A percentile compares a stretch with the other conserved stretches of the same genome.
Conservation (phyloP, 2,888 invertebrate genomes). For the Eustalomyia histrio region DNA sequence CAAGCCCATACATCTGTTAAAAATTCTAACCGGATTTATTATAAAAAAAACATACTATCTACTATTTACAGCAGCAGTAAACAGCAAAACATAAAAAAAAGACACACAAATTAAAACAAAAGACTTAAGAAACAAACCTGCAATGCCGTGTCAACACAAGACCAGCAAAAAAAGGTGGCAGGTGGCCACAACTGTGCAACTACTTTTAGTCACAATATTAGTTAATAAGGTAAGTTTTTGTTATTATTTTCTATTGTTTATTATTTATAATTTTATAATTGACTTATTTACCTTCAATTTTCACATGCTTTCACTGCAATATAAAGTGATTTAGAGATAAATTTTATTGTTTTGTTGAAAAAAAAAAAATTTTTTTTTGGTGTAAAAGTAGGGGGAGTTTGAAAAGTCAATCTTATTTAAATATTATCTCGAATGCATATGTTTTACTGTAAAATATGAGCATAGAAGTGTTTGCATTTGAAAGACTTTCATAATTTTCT, state of each 20-base stretch:
- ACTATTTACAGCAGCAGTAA: slow-evolving; percentile 30
- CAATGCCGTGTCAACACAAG: slow-evolving; percentile 52
- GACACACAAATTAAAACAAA: slow-evolving; percentile 46
- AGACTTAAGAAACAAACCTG: slow-evolving; percentile 63
- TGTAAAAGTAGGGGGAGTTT: not conserved
- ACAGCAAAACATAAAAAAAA: slow-evolving; percentile 13
- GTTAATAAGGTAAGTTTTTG: slow-evolving; percentile 72
- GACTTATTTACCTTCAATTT: slow-evolving; percentile 11
- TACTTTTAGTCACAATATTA: slow-evolving; percentile 69
- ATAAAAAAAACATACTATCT: slow-evolving; percentile 21
- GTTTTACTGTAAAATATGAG: too few relatives aligned
- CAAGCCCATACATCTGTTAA: slow-evolving; percentile 37
- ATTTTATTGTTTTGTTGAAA: not conserved
- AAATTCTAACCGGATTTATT: slow-evolving; percentile 53
- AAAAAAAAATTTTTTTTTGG: slow-evolving; percentile 5
- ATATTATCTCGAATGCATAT: too few relatives aligned
- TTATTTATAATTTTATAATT: slow-evolving; percentile 32
- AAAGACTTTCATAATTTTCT: too few relatives aligned
- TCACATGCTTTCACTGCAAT: slow-evolving; percentile 40
- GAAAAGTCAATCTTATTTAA: too few relatives aligned
- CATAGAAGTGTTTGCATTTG: too few relatives aligned
- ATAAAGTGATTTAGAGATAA: not conserved
- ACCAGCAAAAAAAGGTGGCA: slow-evolving; percentile 44
- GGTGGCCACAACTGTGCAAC: slow-evolving; percentile 67
- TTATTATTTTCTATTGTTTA: slow-evolving; percentile 29